Conservation (phyloP, 2,113 vertebrate species). For the Vulpes vulpes region DNA sequence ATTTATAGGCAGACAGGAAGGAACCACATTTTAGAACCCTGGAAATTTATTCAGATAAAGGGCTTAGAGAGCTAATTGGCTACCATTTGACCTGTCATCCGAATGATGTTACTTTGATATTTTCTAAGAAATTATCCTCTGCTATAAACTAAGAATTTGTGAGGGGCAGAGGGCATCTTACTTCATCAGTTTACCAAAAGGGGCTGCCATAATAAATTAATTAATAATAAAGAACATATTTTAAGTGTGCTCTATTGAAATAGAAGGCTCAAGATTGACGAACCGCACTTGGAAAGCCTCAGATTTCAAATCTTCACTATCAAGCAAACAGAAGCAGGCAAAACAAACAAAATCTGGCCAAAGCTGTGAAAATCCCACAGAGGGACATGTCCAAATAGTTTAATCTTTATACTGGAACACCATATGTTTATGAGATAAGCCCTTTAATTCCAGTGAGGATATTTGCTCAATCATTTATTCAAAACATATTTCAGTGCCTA, state of each 20-base stretch:
- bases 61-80: background rate
- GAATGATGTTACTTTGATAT: background rate
- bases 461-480: background rate
- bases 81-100: background rate
- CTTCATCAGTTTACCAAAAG: background rate
- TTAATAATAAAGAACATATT: background rate
- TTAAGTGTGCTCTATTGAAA: background rate
- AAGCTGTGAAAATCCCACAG: background rate
- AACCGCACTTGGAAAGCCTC: background rate
- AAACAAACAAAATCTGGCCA: background rate
- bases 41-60: conserved; percentile 11
- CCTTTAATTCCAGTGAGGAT: background rate
- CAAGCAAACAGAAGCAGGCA: background rate
- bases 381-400: conserved; percentile 21
- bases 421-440: background rate
- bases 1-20: background rate
- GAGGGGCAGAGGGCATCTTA: background rate
- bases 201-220: background rate
- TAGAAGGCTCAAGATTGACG: background rate
- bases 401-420: background rate
- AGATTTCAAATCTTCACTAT: background rate
- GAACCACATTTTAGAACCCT: background rate
- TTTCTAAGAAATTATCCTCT: conserved; percentile 20
- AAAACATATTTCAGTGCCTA: background rate
- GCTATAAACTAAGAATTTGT: background rate